These are phyloP conservation scores for Takifugu ocellatus DNA, from an alignment of 2,797 vertebrate genomes.

Conservation along the genomic window DNA sequence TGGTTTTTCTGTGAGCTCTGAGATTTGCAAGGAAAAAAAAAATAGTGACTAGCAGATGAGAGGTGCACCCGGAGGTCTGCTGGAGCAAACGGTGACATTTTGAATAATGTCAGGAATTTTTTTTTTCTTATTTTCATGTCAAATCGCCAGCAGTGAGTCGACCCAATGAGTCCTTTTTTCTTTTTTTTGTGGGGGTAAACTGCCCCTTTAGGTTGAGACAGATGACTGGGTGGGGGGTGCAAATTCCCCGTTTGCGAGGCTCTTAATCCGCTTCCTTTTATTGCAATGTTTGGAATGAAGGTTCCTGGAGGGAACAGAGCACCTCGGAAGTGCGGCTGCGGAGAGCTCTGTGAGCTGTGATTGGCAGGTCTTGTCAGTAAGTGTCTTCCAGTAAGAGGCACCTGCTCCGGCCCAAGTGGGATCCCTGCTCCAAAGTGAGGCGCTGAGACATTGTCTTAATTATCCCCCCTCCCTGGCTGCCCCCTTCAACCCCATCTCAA, in stretches of 20 bases:
- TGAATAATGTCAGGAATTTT: too few species aligned
- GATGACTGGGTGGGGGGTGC: constrained; percentile 41
- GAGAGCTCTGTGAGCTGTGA: constrained; percentile 73
- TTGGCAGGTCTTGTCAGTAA: constrained; percentile 77
- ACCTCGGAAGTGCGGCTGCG: constrained; percentile 58
- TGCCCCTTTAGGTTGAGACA: constrained; percentile 37
- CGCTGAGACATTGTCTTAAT: constrained; percentile 76
- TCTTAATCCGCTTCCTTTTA: constrained; percentile 76
- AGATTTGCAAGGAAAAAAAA: too few species aligned
- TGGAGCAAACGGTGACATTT: too few species aligned
- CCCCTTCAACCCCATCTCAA: constrained; percentile 37
- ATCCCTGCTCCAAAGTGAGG: constrained; percentile 65
- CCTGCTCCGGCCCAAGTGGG: constrained; percentile 74
- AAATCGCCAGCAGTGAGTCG: neutral
- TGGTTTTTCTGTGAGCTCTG: too few species aligned
- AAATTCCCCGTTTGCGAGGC: constrained; percentile 74
- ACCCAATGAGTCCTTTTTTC: neutral
- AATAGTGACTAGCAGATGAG: neutral
- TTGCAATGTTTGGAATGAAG: constrained; percentile 79
- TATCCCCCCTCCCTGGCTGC: constrained; percentile 55
- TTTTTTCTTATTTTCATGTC: too few species aligned
- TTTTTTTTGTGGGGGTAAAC: neutral
- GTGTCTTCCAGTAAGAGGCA: constrained; percentile 74
- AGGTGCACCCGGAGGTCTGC: too few species aligned
- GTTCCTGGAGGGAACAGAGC: constrained; percentile 72